Evolutionary conservation across 2,888 invertebrate species (phyloP).

Genomic region (Anthoptus insignis): DNA sequence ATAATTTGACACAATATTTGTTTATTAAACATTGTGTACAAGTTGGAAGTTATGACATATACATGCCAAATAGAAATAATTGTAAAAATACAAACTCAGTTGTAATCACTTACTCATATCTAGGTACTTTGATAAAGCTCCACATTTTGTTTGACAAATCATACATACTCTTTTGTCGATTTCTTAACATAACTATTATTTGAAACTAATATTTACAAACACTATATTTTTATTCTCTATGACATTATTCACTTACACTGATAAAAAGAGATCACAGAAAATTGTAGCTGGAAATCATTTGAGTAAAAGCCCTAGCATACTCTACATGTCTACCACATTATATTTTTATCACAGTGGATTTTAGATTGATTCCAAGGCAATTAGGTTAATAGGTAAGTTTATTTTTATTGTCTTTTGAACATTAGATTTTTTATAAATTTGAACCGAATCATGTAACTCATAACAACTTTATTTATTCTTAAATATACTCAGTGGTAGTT

Average conservation of each 20-base stretch:
- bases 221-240: constrained; percentile 74
- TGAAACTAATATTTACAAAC: constrained; percentile 57
- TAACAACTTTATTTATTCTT: constrained; percentile 38
- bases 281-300: constrained; percentile 87
- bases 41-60: constrained; percentile 73
- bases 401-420: constrained; percentile 72
- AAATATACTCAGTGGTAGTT: constrained; percentile 66
- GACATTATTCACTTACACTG: constrained; percentile 82
- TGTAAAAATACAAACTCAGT: constrained; percentile 86
- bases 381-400: constrained; percentile 62
- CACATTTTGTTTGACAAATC: constrained; percentile 86
- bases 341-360: constrained; percentile 83
- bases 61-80: constrained; percentile 76
- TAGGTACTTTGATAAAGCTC: constrained; percentile 87
- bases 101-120: constrained; percentile 78
- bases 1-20: constrained; percentile 80
- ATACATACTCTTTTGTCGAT: constrained; percentile 84
- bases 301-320: constrained; percentile 81
- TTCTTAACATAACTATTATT: constrained; percentile 65
- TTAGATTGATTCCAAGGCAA: constrained; percentile 78
- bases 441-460: constrained; percentile 27
- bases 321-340: constrained; percentile 81
- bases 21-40: constrained; percentile 70
- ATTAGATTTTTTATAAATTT: constrained; percentile 23
- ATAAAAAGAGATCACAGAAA: constrained; percentile 88